These are phyloP conservation scores for Mythimna ferrago DNA, from an alignment of 2,888 invertebrate genomes.

Conservation along the genomic window DNA sequence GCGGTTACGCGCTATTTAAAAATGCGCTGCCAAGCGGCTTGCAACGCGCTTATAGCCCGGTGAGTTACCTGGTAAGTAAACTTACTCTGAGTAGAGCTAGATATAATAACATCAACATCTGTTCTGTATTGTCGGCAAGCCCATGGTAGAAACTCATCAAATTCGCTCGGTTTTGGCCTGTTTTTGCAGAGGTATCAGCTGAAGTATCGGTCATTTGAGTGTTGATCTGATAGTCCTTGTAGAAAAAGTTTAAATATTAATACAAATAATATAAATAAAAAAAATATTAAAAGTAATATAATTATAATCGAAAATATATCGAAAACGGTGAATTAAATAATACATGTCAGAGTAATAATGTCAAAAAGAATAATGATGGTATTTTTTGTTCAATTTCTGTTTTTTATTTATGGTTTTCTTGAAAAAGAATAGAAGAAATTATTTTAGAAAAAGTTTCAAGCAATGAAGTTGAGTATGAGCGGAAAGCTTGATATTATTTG, in stretches of 20 bases:
- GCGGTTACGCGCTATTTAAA: not conserved
- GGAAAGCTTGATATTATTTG: too few relatives aligned
- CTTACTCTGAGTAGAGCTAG: not conserved
- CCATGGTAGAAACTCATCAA: not conserved
- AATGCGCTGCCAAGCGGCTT: not conserved
- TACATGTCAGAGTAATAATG: not conserved
- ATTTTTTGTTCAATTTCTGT: not conserved
- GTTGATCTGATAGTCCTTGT: not conserved
- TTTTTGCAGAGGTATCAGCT: not conserved
- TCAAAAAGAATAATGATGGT: constrained; percentile 1
- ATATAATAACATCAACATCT: not conserved
- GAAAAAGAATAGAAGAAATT: not conserved
- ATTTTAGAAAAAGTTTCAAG: constrained; percentile 3
- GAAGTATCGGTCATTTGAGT: not conserved
- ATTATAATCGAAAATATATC: not conserved
- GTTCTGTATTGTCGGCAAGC: not conserved
- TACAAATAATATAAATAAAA: too few relatives aligned
- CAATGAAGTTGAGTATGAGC: not conserved
- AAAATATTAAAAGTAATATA: not conserved
- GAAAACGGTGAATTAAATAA: not conserved
- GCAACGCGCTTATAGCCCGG: not conserved
- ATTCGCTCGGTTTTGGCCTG: not conserved
- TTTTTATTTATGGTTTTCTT: not conserved
- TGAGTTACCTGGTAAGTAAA: not conserved
- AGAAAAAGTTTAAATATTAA: not conserved